Evolutionary conservation across 2,113 vertebrate species (phyloP), one percentile per base, ranked within the genome.

Genomic region (Aldabrachelys gigantea): DNA sequence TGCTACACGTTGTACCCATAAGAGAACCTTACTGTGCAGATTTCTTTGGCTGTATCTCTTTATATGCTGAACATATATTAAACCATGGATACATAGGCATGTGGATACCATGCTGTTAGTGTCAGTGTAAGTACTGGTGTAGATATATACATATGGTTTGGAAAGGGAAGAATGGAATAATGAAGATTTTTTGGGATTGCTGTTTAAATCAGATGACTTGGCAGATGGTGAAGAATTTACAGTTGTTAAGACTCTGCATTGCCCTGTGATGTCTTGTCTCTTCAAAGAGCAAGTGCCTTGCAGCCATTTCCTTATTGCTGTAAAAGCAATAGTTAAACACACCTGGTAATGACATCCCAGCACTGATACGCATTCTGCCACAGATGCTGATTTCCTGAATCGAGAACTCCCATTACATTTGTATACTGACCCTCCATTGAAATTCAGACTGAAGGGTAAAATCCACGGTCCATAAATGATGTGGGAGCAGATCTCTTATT

Each of bases 261-360:
- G 90, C 80, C 76, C 80, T n/a, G 76, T 0, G 1, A 84, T 94
- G 84, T 76, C 50, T 87, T 86, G 38, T 72, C 86, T 80, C 44
- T 94, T 93, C 91, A 92, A 96, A 95, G 96, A 91, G 81, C 14
- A 25, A 65, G 44, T 91, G 91, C 94, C 94, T 94, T 92, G 52
- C 50, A 95, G 91, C 88, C 83, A 31, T 94, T 94, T 90, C 84
- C 91, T 87, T 80, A 57, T 85, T 93, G 87, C 87, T 0, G 78
- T 91, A 96, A 96, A 88, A 93, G 84, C 65, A 59, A 80, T 96
- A 95, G 97, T 98, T 97, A 97, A 95, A 94, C 88, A 84, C 78
- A 94, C 95, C 95, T 96, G 92, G 80, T 96, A 95, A 94, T 94
- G 94, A 92, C 84, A 96, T 3, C 57, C 56, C 52, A 69, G 85